Evolutionary conservation across 2,113 vertebrate genomes (phyloP), one percentile per base, ranked within the genome.

Genomic region (Melanerpes formicivorus): DNA sequence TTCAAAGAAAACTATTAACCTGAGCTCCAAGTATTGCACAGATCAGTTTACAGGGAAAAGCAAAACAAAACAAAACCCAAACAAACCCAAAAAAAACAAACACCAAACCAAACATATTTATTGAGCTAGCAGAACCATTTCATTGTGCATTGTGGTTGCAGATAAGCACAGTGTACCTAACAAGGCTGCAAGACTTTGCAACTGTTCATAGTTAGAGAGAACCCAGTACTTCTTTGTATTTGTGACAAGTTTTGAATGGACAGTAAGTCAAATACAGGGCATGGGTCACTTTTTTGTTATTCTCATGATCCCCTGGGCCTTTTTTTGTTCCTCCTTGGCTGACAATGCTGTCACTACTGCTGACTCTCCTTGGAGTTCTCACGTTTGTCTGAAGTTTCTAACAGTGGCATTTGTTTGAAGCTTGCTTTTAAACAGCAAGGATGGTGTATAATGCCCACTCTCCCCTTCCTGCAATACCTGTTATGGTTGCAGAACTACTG

Each of bases 101-200:
- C 37, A 50, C 18, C 22, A 52, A 52, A 52, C 22, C 19, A 23
- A 52, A 52, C 11, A 11, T 14, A 59, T 19, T 59, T 73, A 6
- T 27, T 87, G 67, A 90, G 75, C 59, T 30, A 82, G 72, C 29
- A 80, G 75, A 84, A 71, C 11, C 10, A 29, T 89, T 91, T 88
- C 11, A 23, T 63, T 7, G 3, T 0, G 0, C 11, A 23, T 63
- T 7, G 3, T 0, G 0, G 19, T 5, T 60, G 18, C 52, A 79
- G 37, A 34, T 37, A 60, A 92, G 73, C 18, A 80, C 23, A 65
- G 62, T 32, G n/a, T 54, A 42, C 52, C 30, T 55, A 59, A 1
- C 30, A 79, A 84, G 46, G 46, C 52, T 66, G 26, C 27, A 64
- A 84, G 71, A 89, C 42, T 40, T 93, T 76, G 59, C 34, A 50